Evolutionary conservation across 2,797 vertebrate species (phyloP), one percentile per base, ranked within the genome.

Genomic region (Takifugu ocellatus): DNA sequence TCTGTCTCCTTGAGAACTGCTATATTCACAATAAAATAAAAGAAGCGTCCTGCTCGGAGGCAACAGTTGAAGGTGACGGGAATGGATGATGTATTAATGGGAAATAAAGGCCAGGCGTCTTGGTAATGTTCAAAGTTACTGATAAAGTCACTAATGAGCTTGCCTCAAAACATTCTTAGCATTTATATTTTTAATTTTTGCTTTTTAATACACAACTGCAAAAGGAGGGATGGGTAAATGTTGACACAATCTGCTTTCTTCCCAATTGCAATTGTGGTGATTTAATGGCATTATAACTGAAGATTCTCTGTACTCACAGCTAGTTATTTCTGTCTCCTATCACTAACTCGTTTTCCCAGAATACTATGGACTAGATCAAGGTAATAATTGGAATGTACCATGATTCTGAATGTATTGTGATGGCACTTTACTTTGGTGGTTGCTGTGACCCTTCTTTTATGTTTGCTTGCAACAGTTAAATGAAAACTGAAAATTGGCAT

Each of bases 361-460:
- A 92, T 97, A 95, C 96, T 98, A 95, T 97, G 97, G 97, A 96
- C 94, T 98, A 96, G 95, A 98, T 88, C 95, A 98, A 99, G 97
- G 97, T 99, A 99, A 98, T 90, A 82, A 92, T 87, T 83, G 75
- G 77, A 81, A 51, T 49, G 7, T 49, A 68, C 54, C 51, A 50
- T 71, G 59, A 45, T 27, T 65, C 59, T 84, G 81, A 61, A 62
- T 83, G 62, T 84, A 27, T 65, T 84, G 82, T 85, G 74, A 72
- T 85, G 78, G 44, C 75, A 71, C 73, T 80, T 80, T 81, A 66
- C 71, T 80, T 87, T 85, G 75, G 74, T 86, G 77, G 62, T 84
- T 83, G 77, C 83, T 74, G 80, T 88, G 79, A 75, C 73, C 77
- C 59, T 77, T 66, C 29, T 75, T 86, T 81, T 78, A 61, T 47